Conservation (phyloP, 2,888 invertebrate species). For the Tinea semifulvella region DNA sequence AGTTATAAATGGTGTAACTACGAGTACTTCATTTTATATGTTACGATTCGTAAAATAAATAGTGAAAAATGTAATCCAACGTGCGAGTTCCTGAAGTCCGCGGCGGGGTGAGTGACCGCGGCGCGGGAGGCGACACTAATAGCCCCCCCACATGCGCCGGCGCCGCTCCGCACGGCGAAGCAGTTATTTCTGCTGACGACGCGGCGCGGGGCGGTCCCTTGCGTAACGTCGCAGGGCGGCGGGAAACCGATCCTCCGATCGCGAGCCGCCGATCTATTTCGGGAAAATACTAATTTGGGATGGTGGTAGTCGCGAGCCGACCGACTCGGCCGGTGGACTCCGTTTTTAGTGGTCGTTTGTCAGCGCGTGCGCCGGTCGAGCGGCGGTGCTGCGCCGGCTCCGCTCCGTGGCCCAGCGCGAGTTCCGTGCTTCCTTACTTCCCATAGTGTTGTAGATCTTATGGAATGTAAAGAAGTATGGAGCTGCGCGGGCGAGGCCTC, state of each 20-base stretch:
- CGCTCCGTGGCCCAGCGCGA: conserved; percentile 63
- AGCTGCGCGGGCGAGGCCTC: conserved; percentile 67
- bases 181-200: conserved; percentile 55
- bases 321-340: conserved; percentile 62
- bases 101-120: too few relatives aligned
- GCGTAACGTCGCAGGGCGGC: conserved; percentile 46
- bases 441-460: conserved; percentile 86
- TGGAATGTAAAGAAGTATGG: conserved; percentile 99
- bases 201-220: conserved; percentile 38
- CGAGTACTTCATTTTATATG: too few relatives aligned
- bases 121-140: conserved; percentile 67
- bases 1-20: too few relatives aligned
- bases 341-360: conserved; percentile 66
- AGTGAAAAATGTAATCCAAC: too few relatives aligned
- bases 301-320: conserved; percentile 63
- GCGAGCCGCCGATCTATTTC: conserved; percentile 72
- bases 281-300: conserved; percentile 87
- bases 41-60: too few relatives aligned
- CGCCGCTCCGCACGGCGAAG: conserved; percentile 51
- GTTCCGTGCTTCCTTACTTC: conserved; percentile 97
- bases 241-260: conserved; percentile 64
- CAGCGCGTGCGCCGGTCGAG: conserved; percentile 60
- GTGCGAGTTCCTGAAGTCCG: too few relatives aligned
- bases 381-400: conserved; percentile 57
- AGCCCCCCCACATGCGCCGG: conserved; percentile 59